Base-by-base conservation (phyloP, 2,888 invertebrate genomes). In the Apotomis turbidana region DNA sequence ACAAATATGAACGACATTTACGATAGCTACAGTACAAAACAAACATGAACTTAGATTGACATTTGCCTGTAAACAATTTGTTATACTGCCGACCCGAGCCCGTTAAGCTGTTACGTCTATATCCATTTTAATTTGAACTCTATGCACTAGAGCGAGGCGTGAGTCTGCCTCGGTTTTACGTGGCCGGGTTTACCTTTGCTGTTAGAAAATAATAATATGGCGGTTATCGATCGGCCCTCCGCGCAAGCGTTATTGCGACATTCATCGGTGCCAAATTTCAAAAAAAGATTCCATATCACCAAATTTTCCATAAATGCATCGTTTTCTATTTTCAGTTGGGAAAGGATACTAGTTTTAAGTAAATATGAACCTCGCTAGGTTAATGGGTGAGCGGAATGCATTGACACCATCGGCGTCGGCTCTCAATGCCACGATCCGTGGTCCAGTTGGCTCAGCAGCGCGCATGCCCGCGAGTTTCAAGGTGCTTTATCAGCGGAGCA, bases 201-300 rank as follows among this genome's bases (percentile, higher is more conserved):
- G 55, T 70, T 70, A 61, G 73, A 70, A 66, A 70, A 70, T 74
- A 52, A 71, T 71, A 63, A 72, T 63, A 72, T 71, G 57, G 54
- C 77, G 78, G 72, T 64, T 89, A 92, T 92, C 86, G 92, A 91
- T 90, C 87, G 83, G 74, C 73, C 71, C 76, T 77, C 76, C 90
- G 91, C 92, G 92, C 92, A 92, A 86, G 92, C 92, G 92, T 91
- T 83, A 78, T 73, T 41, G 55, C 55, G 60, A 67, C 44, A 55
- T 62, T 68, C 63, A 59, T 69, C 60, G 38, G 69, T 68, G 70
- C 74, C 59, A 73, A 74, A 68, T 67, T 73, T 70, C 49, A 73
- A 68, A 70, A 68, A 67, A 64, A 51, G 46, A 27, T 60, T 70
- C 68, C 64, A 55, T 5, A 51, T 51, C 41, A 15, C 27, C 1